Evolutionary conservation across 2,797 vertebrate genomes (phyloP), one percentile per base, ranked within the genome.

Genomic region (Protosalanx chinensis): DNA sequence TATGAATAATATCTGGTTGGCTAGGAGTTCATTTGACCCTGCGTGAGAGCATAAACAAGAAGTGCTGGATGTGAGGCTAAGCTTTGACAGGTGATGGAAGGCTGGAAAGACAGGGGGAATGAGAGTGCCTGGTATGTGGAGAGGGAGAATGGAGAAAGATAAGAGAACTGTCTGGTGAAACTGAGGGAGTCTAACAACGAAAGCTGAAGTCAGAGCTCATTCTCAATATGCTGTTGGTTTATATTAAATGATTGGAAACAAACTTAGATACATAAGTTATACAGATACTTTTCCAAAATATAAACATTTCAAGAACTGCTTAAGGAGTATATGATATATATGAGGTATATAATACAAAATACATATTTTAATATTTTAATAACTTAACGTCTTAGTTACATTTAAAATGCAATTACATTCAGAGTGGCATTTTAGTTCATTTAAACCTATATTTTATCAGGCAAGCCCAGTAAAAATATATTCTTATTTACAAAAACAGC

Each of bases 71-170:
- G 12, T 30, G 37, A 12, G 16, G 41, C 10, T 12, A 27, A 23
- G 18, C 37, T 49, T 16, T 51, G 67, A 53, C 56, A 60, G n/a
- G 30, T 61, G 59, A 29, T 64, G 53, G 35, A 41, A 63, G 37
- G 15, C n/a, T 20, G n/a, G 15, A 27, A 20, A 64, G 15, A 23
- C 29, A 62, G 51, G 51, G 58, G 67, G 32, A 53, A 16, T 30
- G 33, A 27, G 46, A 49, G 30, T 30, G 27, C n/a, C 18, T 33
- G 57, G 35, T 61, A 61, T 29, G 32, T 33, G 23, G 51, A 64
- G 68, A 23, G 71, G 60, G 23, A 49, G 71, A 67, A 27, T 46
- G 64, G 2, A 27, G 10, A 27, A 20, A 56, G 56, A 70, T 20
- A 32, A 70, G 64, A 65, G 64, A 29, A 46, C 41, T 46, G 41